A percentile compares a stretch with the other conserved stretches of the same genome.
Evolutionary conservation across 2,113 vertebrate species (phyloP).

Genomic region (Tetrao urogallus): DNA sequence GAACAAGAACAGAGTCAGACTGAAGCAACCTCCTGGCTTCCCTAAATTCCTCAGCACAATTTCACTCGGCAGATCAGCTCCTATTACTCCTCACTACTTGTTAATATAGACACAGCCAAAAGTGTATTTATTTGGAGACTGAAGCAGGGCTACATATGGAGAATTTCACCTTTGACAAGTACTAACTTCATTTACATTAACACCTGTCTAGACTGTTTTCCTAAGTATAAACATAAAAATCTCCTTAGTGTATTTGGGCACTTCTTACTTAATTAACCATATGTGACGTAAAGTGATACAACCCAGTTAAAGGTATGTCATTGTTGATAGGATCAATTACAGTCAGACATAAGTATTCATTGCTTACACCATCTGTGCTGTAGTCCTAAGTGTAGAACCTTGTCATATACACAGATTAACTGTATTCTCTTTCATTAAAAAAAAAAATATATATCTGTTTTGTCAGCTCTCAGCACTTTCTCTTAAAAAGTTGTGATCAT

Average conservation of each 20-base stretch:
- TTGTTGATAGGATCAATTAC: slow-evolving; percentile 76
- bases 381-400: slow-evolving; percentile 65
- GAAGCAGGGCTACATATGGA: slow-evolving; percentile 68
- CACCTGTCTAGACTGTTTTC: slow-evolving; percentile 75
- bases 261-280: slow-evolving; percentile 73
- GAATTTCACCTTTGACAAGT: slow-evolving; percentile 73
- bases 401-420: slow-evolving; percentile 65
- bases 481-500: slow-evolving; percentile 15
- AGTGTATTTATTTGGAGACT: slow-evolving; percentile 70
- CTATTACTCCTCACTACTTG: slow-evolving; percentile 1
- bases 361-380: slow-evolving; percentile 69
- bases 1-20: neutral
- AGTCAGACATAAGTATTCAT: slow-evolving; percentile 71
- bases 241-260: slow-evolving; percentile 62
- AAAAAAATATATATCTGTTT: slow-evolving; percentile 44
- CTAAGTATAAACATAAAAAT: slow-evolving; percentile 73
- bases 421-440: slow-evolving; percentile 55
- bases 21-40: neutral
- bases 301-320: slow-evolving; percentile 74
- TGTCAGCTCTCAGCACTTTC: slow-evolving; percentile 13
- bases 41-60: neutral
- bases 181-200: slow-evolving; percentile 75
- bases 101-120: slow-evolving; percentile 32
- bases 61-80: neutral
- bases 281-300: slow-evolving; percentile 72